Base-by-base conservation (phyloP, 2,888 invertebrate species). In the Yponomeuta sedellus region DNA sequence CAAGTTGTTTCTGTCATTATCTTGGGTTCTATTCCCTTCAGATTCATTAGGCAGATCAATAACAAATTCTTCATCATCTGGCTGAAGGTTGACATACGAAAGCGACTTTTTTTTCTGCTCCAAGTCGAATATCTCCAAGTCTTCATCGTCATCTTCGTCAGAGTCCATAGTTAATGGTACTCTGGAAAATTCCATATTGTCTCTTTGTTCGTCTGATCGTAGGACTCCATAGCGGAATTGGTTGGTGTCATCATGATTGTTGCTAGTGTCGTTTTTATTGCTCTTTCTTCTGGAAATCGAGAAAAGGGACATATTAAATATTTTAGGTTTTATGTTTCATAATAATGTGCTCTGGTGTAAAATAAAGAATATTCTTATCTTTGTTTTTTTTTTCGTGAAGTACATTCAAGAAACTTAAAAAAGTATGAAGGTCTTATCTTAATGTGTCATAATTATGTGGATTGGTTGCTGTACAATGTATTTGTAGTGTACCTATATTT, bases 141-240 rank as follows among this genome's bases (percentile, higher is more conserved):
- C 91, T 40, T 91, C 91, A 64, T 92, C 92, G 10, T 91, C 88
- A 40, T 91, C 90, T 2, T 92, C 92, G 64, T 92, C 92, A 0
- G 92, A 91, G 63, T 91, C 91, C 85, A 90, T 86, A 0, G 91
- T 91, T 2, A 91, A 74, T 0, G 91, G 91, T 52, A 92, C 79
- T 66, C 86, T 75, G 19, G 91, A 86, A 5, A 90, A 73, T 74
- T 92, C 92, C 56, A 89, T 70, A 68, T 87, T 91, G 69, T 88
- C 89, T 58, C 85, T 79, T 25, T 82, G 75, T 67, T 92, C 92
- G 64, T 91, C 89, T 0, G 91, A 88, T 65, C 88, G 81, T 6
- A 92, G 82, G 10, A 92, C 89, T 16, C 92, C 92, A 67, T 92
- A 92, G n/a, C 91, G 82, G 72, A 92, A 92, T 70, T 91, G 91